These are phyloP conservation scores for Crenichthys baileyi DNA, from an alignment of 2,797 vertebrate species.

Conservation along the genomic window DNA sequence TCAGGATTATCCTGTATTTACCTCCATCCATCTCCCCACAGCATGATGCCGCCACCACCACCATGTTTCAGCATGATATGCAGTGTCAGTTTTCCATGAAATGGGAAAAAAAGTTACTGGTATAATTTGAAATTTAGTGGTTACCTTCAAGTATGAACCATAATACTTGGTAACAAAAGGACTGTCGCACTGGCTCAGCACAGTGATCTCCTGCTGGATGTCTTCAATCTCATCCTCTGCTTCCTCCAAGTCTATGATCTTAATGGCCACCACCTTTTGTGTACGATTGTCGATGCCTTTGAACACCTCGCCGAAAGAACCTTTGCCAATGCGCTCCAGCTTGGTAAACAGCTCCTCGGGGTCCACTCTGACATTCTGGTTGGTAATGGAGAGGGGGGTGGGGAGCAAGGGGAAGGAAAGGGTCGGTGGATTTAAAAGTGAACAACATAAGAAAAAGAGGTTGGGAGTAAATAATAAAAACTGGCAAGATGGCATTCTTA, in stretches of 20 bases:
- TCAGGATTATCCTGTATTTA: too few relatives aligned
- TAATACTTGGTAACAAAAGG: slow-evolving; percentile 98
- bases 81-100: background rate
- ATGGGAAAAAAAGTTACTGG: background rate
- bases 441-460: slow-evolving; percentile 16
- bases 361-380: slow-evolving; percentile 88
- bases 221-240: slow-evolving; percentile 99
- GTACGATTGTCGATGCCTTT: slow-evolving; percentile 99
- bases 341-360: slow-evolving; percentile 98
- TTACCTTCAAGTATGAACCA: slow-evolving; percentile 97
- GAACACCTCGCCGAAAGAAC: slow-evolving; percentile 98
- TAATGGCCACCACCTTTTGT: slow-evolving; percentile 98
- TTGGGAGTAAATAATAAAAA: slow-evolving; percentile 58
- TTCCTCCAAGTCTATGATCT: slow-evolving; percentile 98
- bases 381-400: background rate
- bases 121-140: background rate
- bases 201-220: slow-evolving; percentile 99
- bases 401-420: slow-evolving; percentile 31
- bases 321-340: slow-evolving; percentile 97
- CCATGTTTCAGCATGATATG: too few relatives aligned
- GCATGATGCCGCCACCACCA: too few relatives aligned
- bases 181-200: slow-evolving; percentile 98
- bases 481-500: slow-evolving; percentile 51
- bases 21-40: too few relatives aligned
- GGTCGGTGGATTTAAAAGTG: slow-evolving; percentile 14